Conservation (phyloP, 1,140 invertebrate species). For the Bathynomus jamesi region DNA sequence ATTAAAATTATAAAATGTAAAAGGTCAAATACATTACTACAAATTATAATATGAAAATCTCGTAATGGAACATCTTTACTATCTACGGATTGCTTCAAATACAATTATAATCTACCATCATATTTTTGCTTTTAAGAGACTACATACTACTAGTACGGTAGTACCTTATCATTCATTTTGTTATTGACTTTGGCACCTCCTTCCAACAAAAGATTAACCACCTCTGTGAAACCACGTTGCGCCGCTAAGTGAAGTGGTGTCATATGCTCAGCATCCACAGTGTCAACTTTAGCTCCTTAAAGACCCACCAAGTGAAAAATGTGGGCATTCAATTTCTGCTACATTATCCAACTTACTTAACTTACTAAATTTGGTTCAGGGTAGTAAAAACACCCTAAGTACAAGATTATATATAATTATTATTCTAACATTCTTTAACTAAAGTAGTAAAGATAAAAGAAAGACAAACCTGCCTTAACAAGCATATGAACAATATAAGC, state of each 20-base stretch:
- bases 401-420: background rate
- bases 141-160: too few relatives aligned
- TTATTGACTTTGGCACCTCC: conserved; percentile 40
- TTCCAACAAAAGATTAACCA: conserved; percentile 39
- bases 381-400: background rate
- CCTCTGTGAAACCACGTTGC: conserved; percentile 41
- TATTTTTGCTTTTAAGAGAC: too few relatives aligned
- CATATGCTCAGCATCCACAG: conserved; percentile 41
- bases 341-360: too few relatives aligned
- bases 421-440: too few relatives aligned
- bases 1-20: conserved; percentile 3
- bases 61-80: too few relatives aligned
- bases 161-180: conserved; percentile 41
- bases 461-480: conserved; percentile 41
- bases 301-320: too few relatives aligned
- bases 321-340: too few relatives aligned
- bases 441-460: too few relatives aligned
- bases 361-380: background rate
- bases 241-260: conserved; percentile 46
- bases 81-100: too few relatives aligned
- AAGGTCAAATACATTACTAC: too few relatives aligned
- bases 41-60: too few relatives aligned
- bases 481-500: conserved; percentile 47
- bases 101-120: too few relatives aligned
- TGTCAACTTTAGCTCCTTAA: conserved; percentile 38